phyloP scores from a whole-genome alignment of 2,888 invertebrate genomes.

The Drosophila suboccidentalis region DNA sequence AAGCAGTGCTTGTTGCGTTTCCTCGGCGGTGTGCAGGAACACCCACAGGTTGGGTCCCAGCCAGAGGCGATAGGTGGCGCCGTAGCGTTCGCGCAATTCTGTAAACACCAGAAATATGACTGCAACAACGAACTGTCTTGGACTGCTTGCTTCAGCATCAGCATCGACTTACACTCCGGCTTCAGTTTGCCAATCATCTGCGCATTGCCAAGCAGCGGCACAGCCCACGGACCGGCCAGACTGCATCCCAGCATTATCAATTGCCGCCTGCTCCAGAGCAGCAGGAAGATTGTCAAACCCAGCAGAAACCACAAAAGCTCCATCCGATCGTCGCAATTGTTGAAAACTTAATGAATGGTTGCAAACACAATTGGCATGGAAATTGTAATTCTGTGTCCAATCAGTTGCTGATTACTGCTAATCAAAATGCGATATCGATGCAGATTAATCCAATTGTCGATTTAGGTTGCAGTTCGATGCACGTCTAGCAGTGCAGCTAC shows the following conservation, averaged over 20 bases:
- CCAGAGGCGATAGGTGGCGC: slow-evolving; percentile 82
- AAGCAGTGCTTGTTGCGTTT: slow-evolving; percentile 80
- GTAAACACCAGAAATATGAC: slow-evolving; percentile 78
- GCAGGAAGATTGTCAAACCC: slow-evolving; percentile 24
- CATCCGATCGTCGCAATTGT: slow-evolving; percentile 22
- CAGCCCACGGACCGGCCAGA: slow-evolving; percentile 82
- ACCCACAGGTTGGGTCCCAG: slow-evolving; percentile 84
- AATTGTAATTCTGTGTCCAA: not conserved
- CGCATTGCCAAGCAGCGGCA: slow-evolving; percentile 83
- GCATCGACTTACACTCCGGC: slow-evolving; percentile 81
- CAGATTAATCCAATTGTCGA: slow-evolving; percentile 19
- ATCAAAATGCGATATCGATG: slow-evolving; percentile 23
- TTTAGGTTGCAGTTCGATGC: slow-evolving; percentile 21
- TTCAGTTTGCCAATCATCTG: slow-evolving; percentile 82
- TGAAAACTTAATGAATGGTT: not conserved
- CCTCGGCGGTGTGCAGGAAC: slow-evolving; percentile 81
- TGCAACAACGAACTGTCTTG: slow-evolving; percentile 31
- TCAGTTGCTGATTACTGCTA: slow-evolving; percentile 26
- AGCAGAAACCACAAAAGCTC: slow-evolving; percentile 34
- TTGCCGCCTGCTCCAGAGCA: slow-evolving; percentile 61
- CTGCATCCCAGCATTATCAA: slow-evolving; percentile 64
- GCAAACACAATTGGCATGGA: not conserved
- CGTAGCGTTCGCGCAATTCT: slow-evolving; percentile 71
- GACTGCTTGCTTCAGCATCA: not conserved
- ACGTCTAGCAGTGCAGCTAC: not conserved